phyloP scores from a whole-genome alignment of 2,113 vertebrate species.

The Antechinus flavipes region DNA sequence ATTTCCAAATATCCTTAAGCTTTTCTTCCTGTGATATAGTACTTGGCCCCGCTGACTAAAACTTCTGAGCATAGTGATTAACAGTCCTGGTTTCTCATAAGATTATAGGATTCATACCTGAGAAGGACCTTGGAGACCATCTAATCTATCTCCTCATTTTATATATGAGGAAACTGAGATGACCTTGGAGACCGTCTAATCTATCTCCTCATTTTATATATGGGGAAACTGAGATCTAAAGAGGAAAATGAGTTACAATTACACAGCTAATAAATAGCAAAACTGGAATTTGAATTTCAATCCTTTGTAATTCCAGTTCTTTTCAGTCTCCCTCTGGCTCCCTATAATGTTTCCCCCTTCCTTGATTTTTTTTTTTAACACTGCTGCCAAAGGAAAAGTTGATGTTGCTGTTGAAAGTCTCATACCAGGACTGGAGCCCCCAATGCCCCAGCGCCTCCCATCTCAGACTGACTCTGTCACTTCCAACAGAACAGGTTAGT shows the following conservation, averaged over 20 bases:
- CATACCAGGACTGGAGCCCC: slow-evolving; percentile 94
- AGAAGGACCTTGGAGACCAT: not conserved
- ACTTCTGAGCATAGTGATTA: not conserved
- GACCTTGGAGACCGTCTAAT: not conserved
- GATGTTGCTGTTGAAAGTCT: slow-evolving; percentile 92
- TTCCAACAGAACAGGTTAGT: slow-evolving; percentile 93
- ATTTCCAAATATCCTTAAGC: not conserved
- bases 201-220: not conserved
- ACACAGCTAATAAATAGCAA: not conserved
- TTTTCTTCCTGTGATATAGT: not conserved
- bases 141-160: not conserved
- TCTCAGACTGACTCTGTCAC: slow-evolving; percentile 89
- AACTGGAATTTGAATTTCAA: not conserved
- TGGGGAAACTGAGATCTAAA: not conserved
- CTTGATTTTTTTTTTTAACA: slow-evolving; percentile 46
- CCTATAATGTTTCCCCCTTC: slow-evolving; percentile 77
- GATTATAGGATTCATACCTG: not conserved
- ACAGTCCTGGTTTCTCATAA: not conserved
- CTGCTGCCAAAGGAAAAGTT: slow-evolving; percentile 83
- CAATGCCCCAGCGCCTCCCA: slow-evolving; percentile 86
- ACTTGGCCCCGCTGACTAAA: not conserved
- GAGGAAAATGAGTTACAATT: not conserved
- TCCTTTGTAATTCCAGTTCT: not conserved
- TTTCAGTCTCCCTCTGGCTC: slow-evolving; percentile 4
- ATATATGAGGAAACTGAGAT: too few relatives aligned